A percentile compares a stretch with the other conserved stretches of the same genome.
Conservation (phyloP, 2,888 invertebrate species). For the Tiliacea aurago region DNA sequence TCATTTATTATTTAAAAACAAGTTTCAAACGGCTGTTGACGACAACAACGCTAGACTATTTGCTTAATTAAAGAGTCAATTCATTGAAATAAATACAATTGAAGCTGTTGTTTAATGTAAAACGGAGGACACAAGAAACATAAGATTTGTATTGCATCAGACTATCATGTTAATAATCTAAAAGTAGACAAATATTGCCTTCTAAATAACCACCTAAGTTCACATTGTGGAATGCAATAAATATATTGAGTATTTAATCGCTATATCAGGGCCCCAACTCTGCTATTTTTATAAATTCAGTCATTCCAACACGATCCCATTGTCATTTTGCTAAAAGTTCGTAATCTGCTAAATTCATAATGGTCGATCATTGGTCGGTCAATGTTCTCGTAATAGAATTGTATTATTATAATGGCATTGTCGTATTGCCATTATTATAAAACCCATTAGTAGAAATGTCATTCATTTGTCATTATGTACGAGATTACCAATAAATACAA, state of each 20-base stretch:
- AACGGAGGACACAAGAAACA: background rate
- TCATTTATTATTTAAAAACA: conserved; percentile 33
- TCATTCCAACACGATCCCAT: no score
- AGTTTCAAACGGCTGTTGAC: conserved; percentile 12
- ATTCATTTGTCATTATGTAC: no score
- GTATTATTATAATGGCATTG: no score
- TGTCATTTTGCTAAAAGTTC: no score
- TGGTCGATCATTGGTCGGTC: no score
- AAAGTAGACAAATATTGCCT: background rate
- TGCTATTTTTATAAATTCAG: no score
- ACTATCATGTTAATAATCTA: background rate
- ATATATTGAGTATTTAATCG: background rate
- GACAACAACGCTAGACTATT: conserved; percentile 21
- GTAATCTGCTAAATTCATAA: no score
- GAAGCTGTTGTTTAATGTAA: conserved; percentile 9
- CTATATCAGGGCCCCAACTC: no score
- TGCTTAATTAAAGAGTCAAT: conserved; percentile 35
- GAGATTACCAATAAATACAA: no score
- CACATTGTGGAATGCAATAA: background rate
- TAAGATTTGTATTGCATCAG: conserved; percentile 31
- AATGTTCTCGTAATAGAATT: no score
- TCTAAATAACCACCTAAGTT: background rate
- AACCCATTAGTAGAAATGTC: no score
- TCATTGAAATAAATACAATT: conserved; percentile 45
- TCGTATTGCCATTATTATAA: no score